Evolutionary conservation across 2,888 invertebrate species (phyloP), one percentile per base, ranked within the genome.

Genomic region (Troides oblongomaculatus): DNA sequence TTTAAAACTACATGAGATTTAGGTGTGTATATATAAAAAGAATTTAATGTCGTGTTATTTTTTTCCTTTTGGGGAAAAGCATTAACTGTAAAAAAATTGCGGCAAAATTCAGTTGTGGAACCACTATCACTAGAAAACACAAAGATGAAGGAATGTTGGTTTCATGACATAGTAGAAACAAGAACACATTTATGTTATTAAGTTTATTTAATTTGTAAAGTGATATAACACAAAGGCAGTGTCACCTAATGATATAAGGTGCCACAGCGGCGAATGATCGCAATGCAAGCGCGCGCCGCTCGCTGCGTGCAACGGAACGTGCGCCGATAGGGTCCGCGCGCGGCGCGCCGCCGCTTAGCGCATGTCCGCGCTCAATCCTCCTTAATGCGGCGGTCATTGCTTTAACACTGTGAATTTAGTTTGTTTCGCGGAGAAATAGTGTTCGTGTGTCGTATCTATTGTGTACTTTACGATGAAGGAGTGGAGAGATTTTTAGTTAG

Each of bases 381-480:
- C 72, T 79, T 77, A 72, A 68, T 61, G 64, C 68, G 61, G 72
- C 60, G 72, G 77, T 76, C 72, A 71, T 74, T 73, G 75, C 71
- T 76, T 6, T 39, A 8, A 10, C 39, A 10, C 39, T 10, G 77
- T 46, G 74, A 77, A 74, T 71, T 72, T 71, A 74, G 64, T 76
- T 71, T 72, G 71, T 67, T 69, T 67, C 23, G 73, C 70, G 57
- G 72, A 71, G 74, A 75, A 72, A 69, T 56, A 76, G 82, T 85
- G 82, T 74, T 75, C 76, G 80, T 84, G 84, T 75, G 75, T 75
- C 10, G 39, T 39, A 39, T 75, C 73, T 71, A 75, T 76, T 76
- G 83, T 85, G 84, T 76, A 76, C 72, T 79, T 76, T 77, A 86
- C 89, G 84, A 88, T 82, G 79, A 84, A 85, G 87, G 82, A 74